Evolutionary conservation across 2,113 vertebrate species (phyloP).

Genomic region (Cebus imitator): DNA sequence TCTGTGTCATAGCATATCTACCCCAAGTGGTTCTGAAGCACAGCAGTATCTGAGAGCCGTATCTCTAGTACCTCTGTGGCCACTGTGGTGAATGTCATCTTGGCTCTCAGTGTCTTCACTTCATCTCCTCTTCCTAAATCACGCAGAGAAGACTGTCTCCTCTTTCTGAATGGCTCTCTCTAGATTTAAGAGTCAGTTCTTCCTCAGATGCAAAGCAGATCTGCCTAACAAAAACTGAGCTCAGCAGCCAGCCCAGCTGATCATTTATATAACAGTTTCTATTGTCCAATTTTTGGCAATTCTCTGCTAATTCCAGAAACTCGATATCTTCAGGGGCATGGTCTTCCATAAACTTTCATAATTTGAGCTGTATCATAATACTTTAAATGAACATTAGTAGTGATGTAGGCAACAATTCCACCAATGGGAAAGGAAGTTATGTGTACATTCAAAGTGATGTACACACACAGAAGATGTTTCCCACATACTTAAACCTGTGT

Average conservation of each 20-base stretch:
- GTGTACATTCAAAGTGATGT: background rate
- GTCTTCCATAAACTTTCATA: background rate
- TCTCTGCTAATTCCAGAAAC: background rate
- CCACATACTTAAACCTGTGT: background rate
- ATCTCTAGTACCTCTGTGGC: background rate
- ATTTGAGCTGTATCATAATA: background rate
- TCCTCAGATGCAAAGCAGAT: background rate
- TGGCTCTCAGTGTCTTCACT: background rate
- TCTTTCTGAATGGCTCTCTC: background rate
- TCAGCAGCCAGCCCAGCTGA: background rate
- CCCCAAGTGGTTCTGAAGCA: background rate
- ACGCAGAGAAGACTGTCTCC: background rate
- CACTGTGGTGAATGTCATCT: background rate
- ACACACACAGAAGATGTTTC: background rate
- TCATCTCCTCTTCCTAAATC: background rate
- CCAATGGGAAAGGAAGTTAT: background rate
- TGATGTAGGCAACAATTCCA: background rate
- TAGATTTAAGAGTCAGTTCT: background rate
- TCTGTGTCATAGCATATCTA: background rate
- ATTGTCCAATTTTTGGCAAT: background rate
- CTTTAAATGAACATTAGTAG: background rate
- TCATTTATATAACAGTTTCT: background rate
- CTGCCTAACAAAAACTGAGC: background rate
- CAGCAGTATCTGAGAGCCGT: background rate
- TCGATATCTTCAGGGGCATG: background rate